Percentiles rank a stretch among this genome's conserved stretches.
phyloP scores from a whole-genome alignment of 2,113 vertebrate species.

The Deroptyus accipitrinus region DNA sequence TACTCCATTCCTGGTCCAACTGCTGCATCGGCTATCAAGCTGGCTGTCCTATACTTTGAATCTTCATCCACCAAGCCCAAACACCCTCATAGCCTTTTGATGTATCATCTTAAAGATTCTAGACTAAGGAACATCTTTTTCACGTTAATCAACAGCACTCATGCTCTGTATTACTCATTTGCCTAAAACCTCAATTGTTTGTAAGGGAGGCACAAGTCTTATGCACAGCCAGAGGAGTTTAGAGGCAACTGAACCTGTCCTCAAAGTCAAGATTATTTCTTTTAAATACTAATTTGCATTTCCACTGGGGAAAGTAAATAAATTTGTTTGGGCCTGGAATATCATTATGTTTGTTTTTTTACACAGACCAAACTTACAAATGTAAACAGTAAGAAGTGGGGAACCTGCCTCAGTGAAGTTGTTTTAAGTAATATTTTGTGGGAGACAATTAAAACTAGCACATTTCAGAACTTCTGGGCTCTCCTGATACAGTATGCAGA shows the following conservation, averaged over 20 bases:
- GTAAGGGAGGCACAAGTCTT: background rate
- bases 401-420: background rate
- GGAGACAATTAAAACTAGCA: background rate
- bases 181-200: background rate
- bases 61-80: background rate
- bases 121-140: background rate
- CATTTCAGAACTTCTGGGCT: background rate
- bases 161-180: background rate
- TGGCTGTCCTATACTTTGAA: background rate
- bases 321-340: background rate
- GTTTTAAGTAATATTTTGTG: background rate
- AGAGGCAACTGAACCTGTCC: background rate
- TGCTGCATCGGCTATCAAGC: background rate
- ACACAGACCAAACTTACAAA: background rate
- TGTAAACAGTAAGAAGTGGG: background rate
- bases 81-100: background rate
- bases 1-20: background rate
- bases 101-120: background rate
- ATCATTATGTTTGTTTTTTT: background rate
- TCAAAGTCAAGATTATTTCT: background rate
- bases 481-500: background rate
- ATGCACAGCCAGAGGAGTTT: fast-evolving
- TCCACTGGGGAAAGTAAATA: background rate
- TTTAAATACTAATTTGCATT: background rate
- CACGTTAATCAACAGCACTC: background rate